Evolutionary conservation across 2,113 vertebrate species (phyloP).

Genomic region (Motacilla alba): DNA sequence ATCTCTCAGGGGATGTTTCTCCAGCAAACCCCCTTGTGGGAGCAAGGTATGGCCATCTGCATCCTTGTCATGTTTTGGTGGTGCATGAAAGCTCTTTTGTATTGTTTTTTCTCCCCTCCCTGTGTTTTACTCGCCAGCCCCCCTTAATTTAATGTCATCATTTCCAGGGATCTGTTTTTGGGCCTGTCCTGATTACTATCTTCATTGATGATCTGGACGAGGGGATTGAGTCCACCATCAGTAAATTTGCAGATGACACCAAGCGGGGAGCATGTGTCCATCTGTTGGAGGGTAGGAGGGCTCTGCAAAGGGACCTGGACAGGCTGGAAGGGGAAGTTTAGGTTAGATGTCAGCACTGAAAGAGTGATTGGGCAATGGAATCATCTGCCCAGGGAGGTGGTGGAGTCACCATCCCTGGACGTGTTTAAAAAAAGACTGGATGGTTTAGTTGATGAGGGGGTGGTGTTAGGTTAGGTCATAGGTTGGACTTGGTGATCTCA

Average conservation of each 20-base stretch:
- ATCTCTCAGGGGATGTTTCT: not conserved
- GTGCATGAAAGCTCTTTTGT: not conserved
- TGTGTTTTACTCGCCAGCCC: not conserved
- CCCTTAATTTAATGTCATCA: not conserved
- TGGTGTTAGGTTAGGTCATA: not conserved
- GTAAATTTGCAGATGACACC: not conserved
- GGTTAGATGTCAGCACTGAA: not conserved
- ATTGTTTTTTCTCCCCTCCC: not conserved
- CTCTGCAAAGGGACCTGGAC: not conserved
- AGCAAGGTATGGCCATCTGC: not conserved
- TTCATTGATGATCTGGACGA: not conserved
- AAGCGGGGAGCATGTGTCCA: not conserved
- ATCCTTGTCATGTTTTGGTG: not conserved
- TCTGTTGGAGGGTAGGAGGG: not conserved
- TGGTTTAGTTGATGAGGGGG: not conserved
- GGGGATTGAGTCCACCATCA: not conserved
- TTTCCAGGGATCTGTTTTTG: not conserved
- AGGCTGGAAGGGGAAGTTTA: not conserved
- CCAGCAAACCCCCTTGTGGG: accelerated
- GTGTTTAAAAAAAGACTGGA: not conserved
- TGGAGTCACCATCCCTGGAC: not conserved
- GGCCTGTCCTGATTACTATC: not conserved
- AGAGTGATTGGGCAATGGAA: not conserved
- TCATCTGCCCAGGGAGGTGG: not conserved
- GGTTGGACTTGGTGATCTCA: not conserved